phyloP scores from a whole-genome alignment of 2,797 vertebrate species.

The Mormyrus proboscirostris region DNA sequence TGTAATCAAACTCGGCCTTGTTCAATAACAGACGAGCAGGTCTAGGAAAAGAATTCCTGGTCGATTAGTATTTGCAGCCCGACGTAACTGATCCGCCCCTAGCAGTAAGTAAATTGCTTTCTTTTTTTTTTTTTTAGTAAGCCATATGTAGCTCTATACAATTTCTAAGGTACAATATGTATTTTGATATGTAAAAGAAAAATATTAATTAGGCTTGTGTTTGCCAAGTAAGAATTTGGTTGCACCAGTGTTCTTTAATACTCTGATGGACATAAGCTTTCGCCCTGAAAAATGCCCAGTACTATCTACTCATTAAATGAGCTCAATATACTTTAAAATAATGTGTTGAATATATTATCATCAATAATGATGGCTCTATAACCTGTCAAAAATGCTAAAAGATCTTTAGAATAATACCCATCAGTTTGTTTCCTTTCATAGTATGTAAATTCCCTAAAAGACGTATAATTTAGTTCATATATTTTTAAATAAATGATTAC shows the following conservation, averaged over 20 bases:
- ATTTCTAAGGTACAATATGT: not conserved
- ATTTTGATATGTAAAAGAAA: not conserved
- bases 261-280: not conserved
- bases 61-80: not conserved
- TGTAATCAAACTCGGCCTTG: not conserved
- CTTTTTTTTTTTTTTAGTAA: not conserved
- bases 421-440: not conserved
- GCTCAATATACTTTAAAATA: not conserved
- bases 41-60: not conserved
- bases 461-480: not conserved
- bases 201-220: not conserved
- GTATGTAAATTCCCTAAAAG: not conserved
- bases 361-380: not conserved
- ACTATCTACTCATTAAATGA: not conserved
- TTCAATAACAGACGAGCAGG: not conserved
- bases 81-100: not conserved
- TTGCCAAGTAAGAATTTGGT: not conserved
- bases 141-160: not conserved
- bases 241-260: not conserved
- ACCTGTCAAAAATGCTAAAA: not conserved
- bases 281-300: not conserved
- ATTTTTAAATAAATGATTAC: not conserved
- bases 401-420: not conserved
- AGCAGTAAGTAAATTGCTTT: constrained; percentile 3
- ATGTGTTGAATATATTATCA: not conserved